phyloP scores from a whole-genome alignment of 1,140 invertebrate genomes.

The Psix sp. region DNA sequence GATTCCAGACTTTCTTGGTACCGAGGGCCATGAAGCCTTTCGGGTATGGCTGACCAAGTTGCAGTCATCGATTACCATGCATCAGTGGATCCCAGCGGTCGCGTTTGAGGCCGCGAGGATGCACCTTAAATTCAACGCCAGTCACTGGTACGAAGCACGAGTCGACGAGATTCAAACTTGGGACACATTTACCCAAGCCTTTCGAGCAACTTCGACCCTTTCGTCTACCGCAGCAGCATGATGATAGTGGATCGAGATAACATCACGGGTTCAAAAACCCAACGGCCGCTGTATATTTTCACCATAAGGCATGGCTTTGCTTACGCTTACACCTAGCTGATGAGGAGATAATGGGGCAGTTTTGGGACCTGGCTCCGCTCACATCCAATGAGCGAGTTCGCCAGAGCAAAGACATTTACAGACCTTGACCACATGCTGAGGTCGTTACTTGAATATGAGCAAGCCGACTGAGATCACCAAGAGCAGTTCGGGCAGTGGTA shows the following conservation, averaged over 20 bases:
- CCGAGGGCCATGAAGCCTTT: constrained; percentile 2
- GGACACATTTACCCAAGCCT: neutral
- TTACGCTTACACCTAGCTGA: neutral
- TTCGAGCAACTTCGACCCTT: constrained; percentile 5
- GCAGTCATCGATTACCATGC: constrained; percentile 1
- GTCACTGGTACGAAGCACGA: constrained; percentile 17
- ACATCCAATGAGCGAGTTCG: constrained; percentile 2
- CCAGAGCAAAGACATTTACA: neutral
- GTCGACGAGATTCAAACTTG: neutral
- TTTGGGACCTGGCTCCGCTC: neutral
- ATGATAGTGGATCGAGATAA: constrained; percentile 2
- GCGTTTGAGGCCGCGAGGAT: constrained; percentile 15
- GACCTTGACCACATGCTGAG: constrained; percentile 10
- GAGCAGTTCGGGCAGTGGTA: neutral
- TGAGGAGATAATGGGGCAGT: neutral
- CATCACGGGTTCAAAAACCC: neutral
- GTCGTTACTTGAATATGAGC: neutral
- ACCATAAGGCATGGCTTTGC: constrained; percentile 2
- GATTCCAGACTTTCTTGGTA: constrained; percentile 4
- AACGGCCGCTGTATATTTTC: constrained; percentile 2
- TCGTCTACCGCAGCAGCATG: constrained; percentile 5
- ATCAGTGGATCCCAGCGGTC: constrained; percentile 5
- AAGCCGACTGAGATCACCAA: neutral
- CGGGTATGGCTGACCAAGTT: constrained; percentile 1
- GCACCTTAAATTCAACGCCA: constrained; percentile 2